phyloP scores from a whole-genome alignment of 2,113 vertebrate genomes.

The Arenaria interpres region DNA sequence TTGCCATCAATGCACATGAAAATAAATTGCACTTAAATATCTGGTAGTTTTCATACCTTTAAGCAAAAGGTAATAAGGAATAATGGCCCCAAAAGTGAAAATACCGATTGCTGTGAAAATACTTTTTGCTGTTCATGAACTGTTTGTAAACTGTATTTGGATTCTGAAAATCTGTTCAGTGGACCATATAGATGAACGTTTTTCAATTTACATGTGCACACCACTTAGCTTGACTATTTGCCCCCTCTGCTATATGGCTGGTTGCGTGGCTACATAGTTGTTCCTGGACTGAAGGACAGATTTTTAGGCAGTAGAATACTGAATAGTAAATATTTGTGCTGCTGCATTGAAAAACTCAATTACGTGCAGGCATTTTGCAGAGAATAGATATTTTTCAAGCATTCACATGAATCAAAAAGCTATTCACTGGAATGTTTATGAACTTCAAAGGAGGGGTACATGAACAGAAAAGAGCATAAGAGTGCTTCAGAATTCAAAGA shows the following conservation, averaged over 20 bases:
- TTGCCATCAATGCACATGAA: background rate
- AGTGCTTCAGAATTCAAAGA: slow-evolving; percentile 50
- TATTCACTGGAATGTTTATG: slow-evolving; percentile 59
- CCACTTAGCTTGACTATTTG: background rate
- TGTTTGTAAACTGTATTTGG: background rate
- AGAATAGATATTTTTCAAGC: slow-evolving; percentile 55
- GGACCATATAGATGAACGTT: background rate
- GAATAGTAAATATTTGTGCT: slow-evolving; percentile 53
- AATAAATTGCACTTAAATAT: background rate
- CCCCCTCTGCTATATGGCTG: background rate
- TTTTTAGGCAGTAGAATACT: slow-evolving; percentile 33
- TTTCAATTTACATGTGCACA: slow-evolving; percentile 22
- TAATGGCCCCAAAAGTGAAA: background rate
- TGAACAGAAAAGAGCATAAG: slow-evolving; percentile 43
- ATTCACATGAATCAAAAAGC: slow-evolving; percentile 64
- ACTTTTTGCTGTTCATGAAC: background rate
- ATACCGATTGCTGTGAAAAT: background rate
- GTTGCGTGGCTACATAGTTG: background rate
- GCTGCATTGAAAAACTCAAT: slow-evolving; percentile 53
- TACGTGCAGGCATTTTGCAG: slow-evolving; percentile 45
- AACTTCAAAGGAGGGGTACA: slow-evolving; percentile 43
- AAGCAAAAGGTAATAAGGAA: background rate
- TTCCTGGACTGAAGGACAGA: background rate
- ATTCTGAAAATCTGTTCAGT: background rate
- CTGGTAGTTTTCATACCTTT: background rate